Base-by-base conservation (phyloP, 2,797 vertebrate genomes). In the Gambusia yucatana region DNA sequence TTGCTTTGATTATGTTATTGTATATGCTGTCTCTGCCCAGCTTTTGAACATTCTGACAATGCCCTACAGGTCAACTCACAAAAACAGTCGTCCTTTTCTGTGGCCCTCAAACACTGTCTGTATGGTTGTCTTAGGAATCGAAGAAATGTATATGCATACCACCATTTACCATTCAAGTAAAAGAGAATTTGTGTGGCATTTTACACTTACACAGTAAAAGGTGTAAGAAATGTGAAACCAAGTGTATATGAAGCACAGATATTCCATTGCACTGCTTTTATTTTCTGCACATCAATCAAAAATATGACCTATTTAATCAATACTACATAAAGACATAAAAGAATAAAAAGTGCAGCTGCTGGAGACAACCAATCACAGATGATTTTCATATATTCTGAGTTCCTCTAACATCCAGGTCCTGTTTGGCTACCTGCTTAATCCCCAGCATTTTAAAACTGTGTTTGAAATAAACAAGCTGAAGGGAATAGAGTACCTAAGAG, bases 381-480 rank as follows among this genome's bases (percentile, higher is more conserved):
- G 14, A 83, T n/a, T 84, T 69, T 52, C 87, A 86, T 11, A 91
- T 88, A 80, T 86, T 47, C 87, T 89, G 92, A 95, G 94, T 96
- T 90, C 91, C 89, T 93, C 86, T 79, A 85, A 94, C 93, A 94
- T 94, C 92, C 93, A 82, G 86, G 87, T 82, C 84, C 91, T 93
- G 92, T 91, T 93, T 76, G 93, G 91, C 94, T 94, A 93, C 92
- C 94, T 92, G 90, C 93, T 92, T 96, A 96, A 96, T 95, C 95
- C 90, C 50, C 65, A 71, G 89, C 92, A 92, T 95, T 95, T 95
- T 93, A 89, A 96, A 96, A 94, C 87, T 78, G 91, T 94, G 92
- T 95, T 96, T 92, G 93, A 92, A 94, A 92, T 95, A 95, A 96
- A 96, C 85, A 86, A 94, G 89, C 95, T 89, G 80, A 92, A 87